Percentiles rank a stretch among this genome's conserved stretches.
Conservation (phyloP, 2,113 vertebrate genomes). For the Sceloporus tristichus region DNA sequence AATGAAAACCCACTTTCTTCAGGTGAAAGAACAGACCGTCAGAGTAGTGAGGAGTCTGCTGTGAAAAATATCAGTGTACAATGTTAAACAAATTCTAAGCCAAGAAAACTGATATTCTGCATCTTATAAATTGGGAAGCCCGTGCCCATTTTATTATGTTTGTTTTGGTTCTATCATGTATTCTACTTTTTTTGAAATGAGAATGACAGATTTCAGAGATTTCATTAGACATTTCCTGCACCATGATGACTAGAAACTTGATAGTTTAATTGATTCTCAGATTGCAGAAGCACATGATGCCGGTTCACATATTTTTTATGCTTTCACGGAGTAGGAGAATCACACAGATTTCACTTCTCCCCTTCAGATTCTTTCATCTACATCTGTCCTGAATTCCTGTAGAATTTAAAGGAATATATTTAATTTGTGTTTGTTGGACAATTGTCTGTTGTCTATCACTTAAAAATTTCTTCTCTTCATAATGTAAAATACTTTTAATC, state of each 20-base stretch:
- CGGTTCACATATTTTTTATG: neutral
- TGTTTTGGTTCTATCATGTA: neutral
- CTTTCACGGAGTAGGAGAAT: neutral
- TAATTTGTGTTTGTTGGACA: no score
- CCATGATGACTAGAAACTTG: neutral
- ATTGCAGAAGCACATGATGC: neutral
- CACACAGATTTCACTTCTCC: neutral
- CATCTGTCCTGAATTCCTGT: neutral
- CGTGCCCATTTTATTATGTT: neutral
- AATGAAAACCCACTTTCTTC: neutral
- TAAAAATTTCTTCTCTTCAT: no score
- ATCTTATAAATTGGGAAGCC: neutral
- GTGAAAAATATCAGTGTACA: neutral
- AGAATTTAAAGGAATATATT: no score
- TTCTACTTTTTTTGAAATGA: neutral
- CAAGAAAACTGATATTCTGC: neutral
- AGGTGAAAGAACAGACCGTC: neutral
- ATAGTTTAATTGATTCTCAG: no score
- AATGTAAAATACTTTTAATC: no score
- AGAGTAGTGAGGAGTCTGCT: neutral
- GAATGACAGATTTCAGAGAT: neutral
- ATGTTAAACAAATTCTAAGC: no score
- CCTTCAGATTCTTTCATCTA: constrained; percentile 29
- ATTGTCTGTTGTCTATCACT: no score
- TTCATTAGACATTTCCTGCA: neutral